phyloP scores from a whole-genome alignment of 2,113 vertebrate genomes.

The Phalacrocorax carbo region DNA sequence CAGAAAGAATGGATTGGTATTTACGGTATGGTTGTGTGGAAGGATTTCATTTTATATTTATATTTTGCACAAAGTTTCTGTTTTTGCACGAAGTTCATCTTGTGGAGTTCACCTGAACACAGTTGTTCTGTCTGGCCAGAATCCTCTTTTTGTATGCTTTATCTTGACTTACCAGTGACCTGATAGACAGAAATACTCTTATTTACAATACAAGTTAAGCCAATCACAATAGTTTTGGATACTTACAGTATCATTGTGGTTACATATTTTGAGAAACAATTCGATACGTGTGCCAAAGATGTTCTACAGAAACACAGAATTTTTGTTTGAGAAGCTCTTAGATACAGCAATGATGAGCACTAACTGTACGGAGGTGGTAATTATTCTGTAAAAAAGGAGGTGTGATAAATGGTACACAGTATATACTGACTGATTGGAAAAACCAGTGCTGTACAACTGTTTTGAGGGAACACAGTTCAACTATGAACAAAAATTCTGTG shows the following conservation, averaged over 20 bases:
- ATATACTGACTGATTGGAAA: background rate
- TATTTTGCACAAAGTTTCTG: background rate
- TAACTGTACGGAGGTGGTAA: background rate
- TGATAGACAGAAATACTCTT: background rate
- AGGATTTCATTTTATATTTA: background rate
- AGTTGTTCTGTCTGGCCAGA: background rate
- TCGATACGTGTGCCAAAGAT: background rate
- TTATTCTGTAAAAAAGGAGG: background rate
- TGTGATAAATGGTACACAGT: background rate
- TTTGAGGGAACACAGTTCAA: background rate
- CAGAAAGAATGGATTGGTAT: background rate
- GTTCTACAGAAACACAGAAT: background rate
- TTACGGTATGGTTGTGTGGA: background rate
- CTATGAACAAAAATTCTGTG: background rate
- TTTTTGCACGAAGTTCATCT: background rate
- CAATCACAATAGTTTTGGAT: background rate
- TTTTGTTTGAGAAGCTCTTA: background rate
- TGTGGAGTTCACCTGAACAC: background rate
- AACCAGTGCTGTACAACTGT: background rate
- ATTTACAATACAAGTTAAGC: background rate
- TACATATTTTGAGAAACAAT: background rate
- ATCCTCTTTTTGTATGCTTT: background rate
- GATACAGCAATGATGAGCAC: background rate
- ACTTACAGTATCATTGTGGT: background rate
- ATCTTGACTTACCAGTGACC: background rate